Evolutionary conservation across 2,888 invertebrate genomes (phyloP), one percentile per base, ranked within the genome.

Genomic region (Noctua comes): DNA sequence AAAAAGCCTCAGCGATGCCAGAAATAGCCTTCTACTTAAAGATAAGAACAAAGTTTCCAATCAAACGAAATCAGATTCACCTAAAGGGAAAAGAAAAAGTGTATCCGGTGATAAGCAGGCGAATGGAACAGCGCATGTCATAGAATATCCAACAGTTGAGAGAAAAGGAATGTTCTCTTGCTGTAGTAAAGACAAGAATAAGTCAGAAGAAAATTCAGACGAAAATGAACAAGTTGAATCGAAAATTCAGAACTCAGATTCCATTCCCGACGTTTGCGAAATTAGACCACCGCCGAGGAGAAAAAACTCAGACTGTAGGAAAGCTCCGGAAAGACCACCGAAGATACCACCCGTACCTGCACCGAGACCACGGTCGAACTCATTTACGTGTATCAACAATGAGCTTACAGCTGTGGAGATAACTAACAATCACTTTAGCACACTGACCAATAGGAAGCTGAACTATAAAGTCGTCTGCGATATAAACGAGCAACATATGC

Each of bases 131-230:
- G 94, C 95, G 27, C 97, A 97, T 88, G 96, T 98, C 62, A 98
- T 98, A 90, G 98, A 98, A 90, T 98, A 98, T 90, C 97, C 98
- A 0, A 98, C 98, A 1, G 97, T 98, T 8, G 98, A 98, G 92
- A 96, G 98, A 66, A 98, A 98, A 95, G 97, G 97, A 76, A 97
- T 98, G 92, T 98, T 98, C 91, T 98, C 98, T 5, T 98, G 98
- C 91, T 98, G 98, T 90, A 97, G 97, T 76, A 98, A 97, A 94
- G 97, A 97, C 88, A 97, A 95, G 93, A 97, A 94, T 90, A 97
- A 93, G 92, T 97, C 94, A 64, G 97, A 97, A 68, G 97, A 97
- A 76, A 97, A 92, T 82, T 94, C 95, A 27, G 97, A 97, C 62
- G 94, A 97, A 91, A 91, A 92, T 51, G 95, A 95, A 79, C 95